A percentile compares a stretch with the other conserved stretches of the same genome.
These are phyloP conservation scores for Sinhomidia bicolor DNA, from an alignment of 2,888 invertebrate species.

Conservation along the genomic window DNA sequence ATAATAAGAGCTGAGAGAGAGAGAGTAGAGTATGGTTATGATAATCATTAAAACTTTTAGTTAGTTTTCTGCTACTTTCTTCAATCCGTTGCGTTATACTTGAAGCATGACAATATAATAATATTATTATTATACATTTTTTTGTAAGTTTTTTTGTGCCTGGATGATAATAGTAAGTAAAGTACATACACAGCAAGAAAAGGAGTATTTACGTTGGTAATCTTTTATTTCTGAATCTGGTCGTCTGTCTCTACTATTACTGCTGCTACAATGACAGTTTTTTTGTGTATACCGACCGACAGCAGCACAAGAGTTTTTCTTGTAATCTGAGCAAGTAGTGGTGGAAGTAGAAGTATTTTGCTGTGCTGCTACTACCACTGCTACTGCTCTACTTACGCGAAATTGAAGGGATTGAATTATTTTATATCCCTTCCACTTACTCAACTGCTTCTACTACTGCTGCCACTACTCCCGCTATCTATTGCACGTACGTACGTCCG, in stretches of 20 bases:
- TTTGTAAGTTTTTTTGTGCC: too few relatives aligned
- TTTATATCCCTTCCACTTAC: constrained; percentile 7
- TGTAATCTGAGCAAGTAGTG: background rate
- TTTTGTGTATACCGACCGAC: background rate
- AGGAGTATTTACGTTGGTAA: constrained; percentile 11
- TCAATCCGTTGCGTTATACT: background rate
- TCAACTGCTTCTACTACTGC: too few relatives aligned
- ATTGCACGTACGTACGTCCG: too few relatives aligned
- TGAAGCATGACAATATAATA: background rate
- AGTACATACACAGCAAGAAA: background rate
- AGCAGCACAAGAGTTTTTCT: background rate
- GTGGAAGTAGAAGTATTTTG: background rate
- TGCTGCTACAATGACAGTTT: too few relatives aligned
- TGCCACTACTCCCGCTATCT: too few relatives aligned
- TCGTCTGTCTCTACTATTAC: background rate
- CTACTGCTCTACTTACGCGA: background rate
- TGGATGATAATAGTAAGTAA: background rate
- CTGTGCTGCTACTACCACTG: background rate
- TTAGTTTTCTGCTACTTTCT: background rate
- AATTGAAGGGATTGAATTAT: constrained; percentile 33
- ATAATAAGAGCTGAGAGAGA: background rate
- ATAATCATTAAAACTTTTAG: too few relatives aligned
- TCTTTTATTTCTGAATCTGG: constrained; percentile 6
- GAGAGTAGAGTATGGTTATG: background rate
- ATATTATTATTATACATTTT: too few relatives aligned